Evolutionary conservation across 2,113 vertebrate genomes (phyloP), one percentile per base, ranked within the genome.

Genomic region (Otocyon megalotis): DNA sequence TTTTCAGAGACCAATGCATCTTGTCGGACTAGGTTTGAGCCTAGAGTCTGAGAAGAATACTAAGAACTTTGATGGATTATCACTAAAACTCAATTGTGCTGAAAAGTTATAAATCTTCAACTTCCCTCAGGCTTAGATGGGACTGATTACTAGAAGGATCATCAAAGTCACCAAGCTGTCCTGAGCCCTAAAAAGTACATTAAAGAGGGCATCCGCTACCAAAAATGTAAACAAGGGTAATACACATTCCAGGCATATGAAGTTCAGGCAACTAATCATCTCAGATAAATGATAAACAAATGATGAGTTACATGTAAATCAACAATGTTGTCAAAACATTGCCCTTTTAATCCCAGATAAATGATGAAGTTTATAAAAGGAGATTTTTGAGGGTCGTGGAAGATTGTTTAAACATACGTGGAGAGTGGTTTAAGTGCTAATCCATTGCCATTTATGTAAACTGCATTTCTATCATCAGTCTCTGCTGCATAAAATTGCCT

Each of bases 241-340:
- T 94, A 98, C 43, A 89, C 93, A 97, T 96, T 98, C 94, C 94
- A 98, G 94, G 93, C 94, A 97, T 88, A 97, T 91, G 96, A 98
- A 98, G 98, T 50, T 90, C 95, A 97, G 96, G 96, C 97, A 96
- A 96, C 90, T 97, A 97, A 98, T 98, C 98, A 98, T 58, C 90
- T 97, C 97, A 97, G 85, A 98, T 98, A 98, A 98, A 98, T 98
- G 98, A 97, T 95, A 94, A 98, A 98, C 97, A 98, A 98, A 98
- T 98, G 98, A 98, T 86, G 93, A 98, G 96, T 97, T 98, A 96
- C 97, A 97, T 84, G 98, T 98, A 98, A 98, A 98, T 98, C 98
- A 98, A 95, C 95, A 97, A 28, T 96, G 72, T 98, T 98, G 98
- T 98, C 98, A 99, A 99, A 99, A 99, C 97, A 99, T 79, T 98